Evolutionary conservation across 2,888 invertebrate genomes (phyloP).

Genomic region (Drosophila vallismaia): DNA sequence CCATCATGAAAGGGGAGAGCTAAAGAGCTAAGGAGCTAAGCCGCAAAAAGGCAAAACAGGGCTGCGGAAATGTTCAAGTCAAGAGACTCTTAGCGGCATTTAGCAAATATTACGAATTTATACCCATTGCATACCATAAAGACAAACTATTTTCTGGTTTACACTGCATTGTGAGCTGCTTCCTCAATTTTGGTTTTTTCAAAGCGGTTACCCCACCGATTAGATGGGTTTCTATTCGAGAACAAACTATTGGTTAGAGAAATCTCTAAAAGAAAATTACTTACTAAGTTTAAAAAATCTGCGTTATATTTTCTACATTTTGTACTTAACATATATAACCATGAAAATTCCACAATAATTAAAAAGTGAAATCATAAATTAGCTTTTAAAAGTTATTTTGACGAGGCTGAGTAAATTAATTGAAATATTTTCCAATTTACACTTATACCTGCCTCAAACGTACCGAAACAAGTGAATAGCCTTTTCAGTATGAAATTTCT

Average conservation of each 20-base stretch:
- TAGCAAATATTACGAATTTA: conserved; percentile 69
- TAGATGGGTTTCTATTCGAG: background rate
- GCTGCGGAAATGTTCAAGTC: conserved; percentile 14
- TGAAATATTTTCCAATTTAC: background rate
- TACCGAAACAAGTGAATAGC: conserved; percentile 1
- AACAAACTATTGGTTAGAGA: background rate
- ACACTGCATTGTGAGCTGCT: background rate
- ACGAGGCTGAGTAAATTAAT: background rate
- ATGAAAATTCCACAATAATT: background rate
- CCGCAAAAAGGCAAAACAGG: conserved; percentile 17
- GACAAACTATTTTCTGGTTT: conserved; percentile 40
- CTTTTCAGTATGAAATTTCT: background rate
- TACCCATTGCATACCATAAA: conserved; percentile 60
- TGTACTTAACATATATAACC: background rate
- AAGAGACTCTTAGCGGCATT: conserved; percentile 71
- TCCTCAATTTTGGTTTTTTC: conserved; percentile 9
- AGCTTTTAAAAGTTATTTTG: background rate
- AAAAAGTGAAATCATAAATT: background rate
- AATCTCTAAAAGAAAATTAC: too few relatives aligned
- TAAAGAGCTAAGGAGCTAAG: conserved; percentile 31
- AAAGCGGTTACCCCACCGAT: conserved; percentile 3
- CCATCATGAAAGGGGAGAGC: conserved; percentile 64
- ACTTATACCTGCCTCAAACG: background rate
- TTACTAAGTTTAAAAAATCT: too few relatives aligned
- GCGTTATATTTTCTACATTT: background rate